Base-by-base conservation (phyloP, 2,888 invertebrate genomes). In the Melikaiella ostensackeni region DNA sequence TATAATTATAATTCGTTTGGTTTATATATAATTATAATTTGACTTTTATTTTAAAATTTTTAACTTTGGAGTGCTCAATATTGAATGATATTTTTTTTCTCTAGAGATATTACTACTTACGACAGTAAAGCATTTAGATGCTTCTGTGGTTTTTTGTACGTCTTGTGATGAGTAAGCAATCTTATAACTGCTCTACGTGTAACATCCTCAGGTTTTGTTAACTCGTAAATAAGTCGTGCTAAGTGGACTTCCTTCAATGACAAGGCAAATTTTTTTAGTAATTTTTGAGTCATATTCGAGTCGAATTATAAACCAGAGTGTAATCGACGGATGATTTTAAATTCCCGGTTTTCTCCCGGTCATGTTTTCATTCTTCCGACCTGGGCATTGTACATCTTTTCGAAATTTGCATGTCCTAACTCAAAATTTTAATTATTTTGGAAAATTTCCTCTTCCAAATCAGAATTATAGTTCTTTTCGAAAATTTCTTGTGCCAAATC, bases 141-240 rank as follows among this genome's bases (percentile, higher is more conserved):
- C 74, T 85, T 89, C 62, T 80, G 87, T 1, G 87, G 83, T 63
- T 79, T 87, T 13, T 82, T 74, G 57, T 84, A 85, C 55, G 77
- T 80, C 30, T 81, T 62, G 19, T 86, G 86, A 6, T 87, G 74
- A 33, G 73, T 74, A 11, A 89, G 79, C 30, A 91, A 77, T 78
- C 89, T 85, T 3, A 78, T 62, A 1, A 90, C 89, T 77, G 90
- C 86, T 79, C 88, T 87, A 33, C 91, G 83, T 0, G 89, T 88
- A n/a, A 91, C 90, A 83, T 91, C 89, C 33, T 91, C 89, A 16
- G 91, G 91, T 78, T 86, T 91, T 1, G 90, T 88, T 61, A 90
- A 79, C 21, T 86, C 61, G 75, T 91, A 91, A 77, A 91, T 82
- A 7, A 91, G 82, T 42, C 84, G 85, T 4, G 90, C 85, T 50